Evolutionary conservation across 2,888 invertebrate genomes (phyloP).

Genomic region (Ophion obscuratus): DNA sequence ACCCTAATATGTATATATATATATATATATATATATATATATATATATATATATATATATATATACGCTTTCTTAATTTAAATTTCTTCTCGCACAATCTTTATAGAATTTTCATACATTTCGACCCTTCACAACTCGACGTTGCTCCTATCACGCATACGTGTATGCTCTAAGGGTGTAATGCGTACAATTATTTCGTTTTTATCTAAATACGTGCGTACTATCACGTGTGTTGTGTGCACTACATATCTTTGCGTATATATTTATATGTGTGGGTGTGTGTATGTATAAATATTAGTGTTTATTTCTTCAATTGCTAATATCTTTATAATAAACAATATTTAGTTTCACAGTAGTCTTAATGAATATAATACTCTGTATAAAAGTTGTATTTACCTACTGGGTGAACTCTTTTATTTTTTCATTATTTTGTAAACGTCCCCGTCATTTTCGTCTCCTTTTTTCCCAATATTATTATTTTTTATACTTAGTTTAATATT

Average conservation of each 20-base stretch:
- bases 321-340: slow-evolving; percentile 72
- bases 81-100: slow-evolving; percentile 21
- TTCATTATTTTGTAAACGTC: slow-evolving; percentile 50
- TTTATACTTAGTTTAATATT: slow-evolving; percentile 63
- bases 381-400: slow-evolving; percentile 83
- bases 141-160: slow-evolving; percentile 57
- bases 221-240: slow-evolving; percentile 82
- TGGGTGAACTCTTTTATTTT: slow-evolving; percentile 78
- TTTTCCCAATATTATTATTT: slow-evolving; percentile 44
- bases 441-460: slow-evolving; percentile 57
- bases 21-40: no score
- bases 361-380: slow-evolving; percentile 83
- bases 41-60: no score
- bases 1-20: no score
- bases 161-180: slow-evolving; percentile 57
- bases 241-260: slow-evolving; percentile 76
- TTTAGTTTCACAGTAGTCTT: slow-evolving; percentile 79
- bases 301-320: slow-evolving; percentile 57
- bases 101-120: slow-evolving; percentile 3
- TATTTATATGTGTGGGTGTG: slow-evolving; percentile 71
- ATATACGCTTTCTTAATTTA: no score
- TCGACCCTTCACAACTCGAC: slow-evolving; percentile 60
- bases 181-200: slow-evolving; percentile 57
- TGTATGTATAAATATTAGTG: slow-evolving; percentile 61
- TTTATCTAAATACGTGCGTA: slow-evolving; percentile 82